Evolutionary conservation across 2,113 vertebrate genomes (phyloP).

Genomic region (Sialia sialis): DNA sequence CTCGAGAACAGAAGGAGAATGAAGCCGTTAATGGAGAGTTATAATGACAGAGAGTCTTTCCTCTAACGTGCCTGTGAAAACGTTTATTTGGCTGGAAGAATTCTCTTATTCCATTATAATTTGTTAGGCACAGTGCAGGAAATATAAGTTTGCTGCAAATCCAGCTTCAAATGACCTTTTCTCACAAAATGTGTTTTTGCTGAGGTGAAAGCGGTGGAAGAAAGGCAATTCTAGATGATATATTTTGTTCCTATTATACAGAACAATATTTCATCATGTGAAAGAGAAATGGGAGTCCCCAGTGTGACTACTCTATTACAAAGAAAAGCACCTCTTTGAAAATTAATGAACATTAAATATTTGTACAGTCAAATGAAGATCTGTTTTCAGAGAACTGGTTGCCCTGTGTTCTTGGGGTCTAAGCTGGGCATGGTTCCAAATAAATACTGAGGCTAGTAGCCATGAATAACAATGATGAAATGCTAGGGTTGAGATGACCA

Average conservation of each 20-base stretch:
- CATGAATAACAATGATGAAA: background rate
- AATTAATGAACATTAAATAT: conserved; percentile 65
- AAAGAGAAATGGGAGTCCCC: conserved; percentile 22
- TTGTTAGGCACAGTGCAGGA: background rate
- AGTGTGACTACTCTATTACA: conserved; percentile 20
- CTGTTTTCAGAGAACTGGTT: conserved; percentile 2
- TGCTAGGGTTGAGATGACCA: background rate
- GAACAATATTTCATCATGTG: conserved; percentile 22
- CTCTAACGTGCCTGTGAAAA: background rate
- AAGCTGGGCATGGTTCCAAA: conserved; percentile 2
- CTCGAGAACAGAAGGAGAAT: background rate
- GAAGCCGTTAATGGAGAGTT: background rate
- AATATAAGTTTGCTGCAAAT: background rate
- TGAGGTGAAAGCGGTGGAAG: background rate
- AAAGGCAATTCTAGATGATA: background rate
- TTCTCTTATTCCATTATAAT: background rate
- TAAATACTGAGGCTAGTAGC: background rate
- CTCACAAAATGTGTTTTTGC: conserved; percentile 3
- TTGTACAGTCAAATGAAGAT: conserved; percentile 38
- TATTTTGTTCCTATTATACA: conserved; percentile 5
- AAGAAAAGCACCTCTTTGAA: conserved; percentile 50
- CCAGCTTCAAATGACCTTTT: conserved; percentile 23
- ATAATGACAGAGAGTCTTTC: background rate
- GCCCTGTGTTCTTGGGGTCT: background rate
- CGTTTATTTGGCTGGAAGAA: conserved; percentile 14